Base-by-base conservation (phyloP, 2,888 invertebrate species). In the Melangyna quadrimaculata region DNA sequence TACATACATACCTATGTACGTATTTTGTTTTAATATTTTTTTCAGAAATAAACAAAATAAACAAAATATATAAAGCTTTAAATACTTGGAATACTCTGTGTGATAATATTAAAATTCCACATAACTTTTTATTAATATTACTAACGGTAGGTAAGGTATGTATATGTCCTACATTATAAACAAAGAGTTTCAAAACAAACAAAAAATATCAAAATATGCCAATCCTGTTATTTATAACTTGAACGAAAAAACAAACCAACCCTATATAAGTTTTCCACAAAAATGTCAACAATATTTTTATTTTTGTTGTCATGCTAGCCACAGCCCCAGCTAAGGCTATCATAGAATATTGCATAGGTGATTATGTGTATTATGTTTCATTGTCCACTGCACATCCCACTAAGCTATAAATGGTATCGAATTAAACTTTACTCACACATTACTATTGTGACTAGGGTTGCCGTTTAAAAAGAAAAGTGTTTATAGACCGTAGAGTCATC, bases 381-480 rank as follows among this genome's bases (percentile, higher is more conserved):
- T 35, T 67, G 67, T 67, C 67, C 67, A 22, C 19, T 67, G 67
- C n/a, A 65, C 45, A 67, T 67, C 67, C 43, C 40, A 32, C 67
- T 67, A 57, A 17, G 55, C 19, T 51, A n/a, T n/a, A 35, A 55
- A 45, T 51, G 67, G 40, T 48, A 70, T 70, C 69, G 12, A 22
- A 70, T 70, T 59, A 17, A 77, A 70, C 37, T 77, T 69, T 53
- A 22, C 59, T 37, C 43, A 57, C 24, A n/a, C 10, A 53, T 17
- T 53, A 17, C 8, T 10, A 17, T 8, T 17, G 17, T n/a, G 1
- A 53, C 24, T 53, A 53, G 29, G 55, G 29, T 29, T 55, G 29
- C 55, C 55, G 2, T 55, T 55, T 17, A 6, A 2, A n/a, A 17
- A 17, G 0, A 7, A 17, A 17, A n/a, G 12, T 32, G 5, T 14